phyloP scores from a whole-genome alignment of 2,113 vertebrate species.

The Pristiophorus japonicus region DNA sequence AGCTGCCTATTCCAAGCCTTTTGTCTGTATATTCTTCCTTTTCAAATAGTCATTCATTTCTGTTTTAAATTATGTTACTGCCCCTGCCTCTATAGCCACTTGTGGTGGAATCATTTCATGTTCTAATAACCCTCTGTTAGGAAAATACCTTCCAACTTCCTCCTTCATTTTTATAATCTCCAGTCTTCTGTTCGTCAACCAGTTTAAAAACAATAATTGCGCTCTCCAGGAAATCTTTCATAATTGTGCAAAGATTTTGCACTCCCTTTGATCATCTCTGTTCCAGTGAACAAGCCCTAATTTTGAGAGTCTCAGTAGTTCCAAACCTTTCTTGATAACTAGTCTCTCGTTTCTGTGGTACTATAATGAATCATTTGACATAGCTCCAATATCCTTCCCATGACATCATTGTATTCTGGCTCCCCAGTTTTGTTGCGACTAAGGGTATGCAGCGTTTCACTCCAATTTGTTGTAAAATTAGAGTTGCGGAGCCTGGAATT shows the following conservation, averaged over 20 bases:
- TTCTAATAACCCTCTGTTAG: background rate
- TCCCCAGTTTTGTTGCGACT: background rate
- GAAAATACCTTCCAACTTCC: background rate
- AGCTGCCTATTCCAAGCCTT: background rate
- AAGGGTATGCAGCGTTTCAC: background rate
- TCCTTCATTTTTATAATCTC: background rate
- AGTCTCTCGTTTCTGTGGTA: background rate
- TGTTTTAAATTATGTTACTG: background rate
- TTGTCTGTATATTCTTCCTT: background rate
- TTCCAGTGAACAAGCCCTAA: too few relatives aligned
- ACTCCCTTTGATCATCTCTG: too few relatives aligned
- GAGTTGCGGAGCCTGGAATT: background rate
- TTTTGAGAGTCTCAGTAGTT: too few relatives aligned
- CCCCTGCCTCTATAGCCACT: background rate
- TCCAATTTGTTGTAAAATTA: background rate
- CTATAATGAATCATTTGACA: background rate
- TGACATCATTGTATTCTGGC: background rate
- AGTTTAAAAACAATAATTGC: background rate
- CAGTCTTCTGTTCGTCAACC: background rate
- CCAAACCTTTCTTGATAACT: too few relatives aligned
- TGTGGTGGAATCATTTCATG: background rate
- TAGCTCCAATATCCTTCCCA: background rate
- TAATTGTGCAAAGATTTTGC: background rate
- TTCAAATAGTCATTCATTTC: background rate
- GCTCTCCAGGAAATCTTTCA: background rate